phyloP scores from a whole-genome alignment of 2,888 invertebrate genomes.

The Ectemnius continuus region DNA sequence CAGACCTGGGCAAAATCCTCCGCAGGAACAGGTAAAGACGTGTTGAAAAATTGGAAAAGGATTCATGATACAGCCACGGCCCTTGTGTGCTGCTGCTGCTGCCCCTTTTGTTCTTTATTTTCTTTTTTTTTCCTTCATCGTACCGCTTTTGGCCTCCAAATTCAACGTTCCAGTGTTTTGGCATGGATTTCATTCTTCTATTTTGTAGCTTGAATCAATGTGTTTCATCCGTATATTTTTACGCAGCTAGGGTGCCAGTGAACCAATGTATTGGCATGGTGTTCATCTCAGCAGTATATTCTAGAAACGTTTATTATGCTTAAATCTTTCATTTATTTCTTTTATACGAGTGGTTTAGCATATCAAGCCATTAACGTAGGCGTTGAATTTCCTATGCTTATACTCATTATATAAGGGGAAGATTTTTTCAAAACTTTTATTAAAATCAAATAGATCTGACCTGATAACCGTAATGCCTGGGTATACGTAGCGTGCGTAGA shows the following conservation, averaged over 20 bases:
- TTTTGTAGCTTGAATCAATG: slow-evolving; percentile 44
- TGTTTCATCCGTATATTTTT: slow-evolving; percentile 38
- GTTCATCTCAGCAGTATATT: slow-evolving; percentile 28
- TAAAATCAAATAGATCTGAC: too few species aligned
- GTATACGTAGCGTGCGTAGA: too few species aligned
- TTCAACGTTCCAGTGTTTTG: slow-evolving; percentile 31
- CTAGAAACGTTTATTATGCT: slow-evolving; percentile 36
- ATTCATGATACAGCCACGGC: slow-evolving; percentile 60
- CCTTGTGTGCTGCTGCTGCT: slow-evolving; percentile 61
- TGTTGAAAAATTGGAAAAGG: slow-evolving; percentile 56
- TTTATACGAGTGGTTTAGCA: slow-evolving; percentile 12
- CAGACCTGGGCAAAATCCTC: slow-evolving; percentile 80
- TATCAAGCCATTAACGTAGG: slow-evolving; percentile 1
- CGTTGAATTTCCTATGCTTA: not conserved
- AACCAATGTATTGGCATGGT: slow-evolving; percentile 50
- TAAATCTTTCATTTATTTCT: slow-evolving; percentile 10
- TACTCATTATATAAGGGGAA: too few species aligned
- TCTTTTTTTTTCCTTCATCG: slow-evolving; percentile 50
- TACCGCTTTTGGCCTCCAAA: slow-evolving; percentile 30
- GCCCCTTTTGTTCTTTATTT: slow-evolving; percentile 62
- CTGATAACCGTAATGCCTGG: too few species aligned
- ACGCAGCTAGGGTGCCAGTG: slow-evolving; percentile 36
- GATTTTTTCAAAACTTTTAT: too few species aligned
- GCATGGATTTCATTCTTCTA: slow-evolving; percentile 59
- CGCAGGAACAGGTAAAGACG: slow-evolving; percentile 81